Conservation (phyloP, 2,113 vertebrate genomes). For the Centropus bengalensis region DNA sequence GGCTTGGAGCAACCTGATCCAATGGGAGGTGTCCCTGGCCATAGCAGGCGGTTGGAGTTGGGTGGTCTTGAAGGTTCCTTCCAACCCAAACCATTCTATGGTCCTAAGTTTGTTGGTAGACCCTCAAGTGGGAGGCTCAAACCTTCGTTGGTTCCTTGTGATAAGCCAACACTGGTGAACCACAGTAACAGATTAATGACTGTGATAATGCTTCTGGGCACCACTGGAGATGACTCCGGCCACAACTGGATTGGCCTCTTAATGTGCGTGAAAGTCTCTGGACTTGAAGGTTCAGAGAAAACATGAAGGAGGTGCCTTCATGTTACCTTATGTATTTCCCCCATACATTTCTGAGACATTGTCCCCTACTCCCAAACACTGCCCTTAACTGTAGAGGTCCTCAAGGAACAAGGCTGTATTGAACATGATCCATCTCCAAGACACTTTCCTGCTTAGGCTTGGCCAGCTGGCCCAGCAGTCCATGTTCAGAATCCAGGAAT, state of each 20-base stretch:
- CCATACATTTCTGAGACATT: neutral
- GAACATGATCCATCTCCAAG: neutral
- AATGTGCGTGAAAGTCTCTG: fast-evolving
- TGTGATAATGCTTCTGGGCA: neutral
- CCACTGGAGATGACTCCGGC: neutral
- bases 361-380: neutral
- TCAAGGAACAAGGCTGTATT: neutral
- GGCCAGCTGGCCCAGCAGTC: neutral
- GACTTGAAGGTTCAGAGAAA: no score
- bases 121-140: neutral
- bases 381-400: neutral
- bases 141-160: neutral
- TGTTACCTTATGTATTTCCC: fast-evolving
- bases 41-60: no score
- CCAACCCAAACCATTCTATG: no score
- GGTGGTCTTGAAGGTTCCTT: no score
- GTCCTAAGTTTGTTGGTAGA: neutral
- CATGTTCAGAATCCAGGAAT: neutral
- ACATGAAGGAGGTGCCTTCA: neutral
- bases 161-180: neutral
- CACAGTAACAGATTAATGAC: neutral
- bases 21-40: no score
- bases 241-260: fast-evolving
- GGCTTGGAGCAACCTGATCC: no score
- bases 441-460: neutral